These are phyloP conservation scores for Tetrax tetrax DNA, from an alignment of 2,113 vertebrate genomes.

Conservation along the genomic window DNA sequence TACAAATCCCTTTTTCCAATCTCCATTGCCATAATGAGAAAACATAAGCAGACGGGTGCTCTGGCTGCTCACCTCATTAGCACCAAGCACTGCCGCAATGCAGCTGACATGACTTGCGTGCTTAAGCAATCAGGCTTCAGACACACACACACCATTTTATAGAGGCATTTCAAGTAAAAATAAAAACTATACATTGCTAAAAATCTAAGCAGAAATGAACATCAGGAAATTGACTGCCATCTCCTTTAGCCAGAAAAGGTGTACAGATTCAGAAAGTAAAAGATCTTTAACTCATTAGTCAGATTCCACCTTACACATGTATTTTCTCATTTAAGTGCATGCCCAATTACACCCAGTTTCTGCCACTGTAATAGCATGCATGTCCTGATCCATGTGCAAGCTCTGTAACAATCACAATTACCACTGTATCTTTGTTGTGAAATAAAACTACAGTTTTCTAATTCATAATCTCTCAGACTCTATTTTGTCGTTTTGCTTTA, in stretches of 20 bases:
- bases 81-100: constrained; percentile 64
- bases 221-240: background rate
- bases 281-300: background rate
- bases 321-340: background rate
- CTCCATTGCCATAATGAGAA: constrained; percentile 20
- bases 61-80: constrained; percentile 64
- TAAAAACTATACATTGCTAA: background rate
- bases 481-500: background rate
- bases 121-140: constrained; percentile 51
- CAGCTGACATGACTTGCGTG: constrained; percentile 65
- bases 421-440: background rate
- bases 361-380: background rate
- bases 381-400: background rate
- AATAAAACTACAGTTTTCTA: background rate
- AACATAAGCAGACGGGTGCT: constrained; percentile 33
- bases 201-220: background rate
- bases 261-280: background rate
- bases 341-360: background rate
- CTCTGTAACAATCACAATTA: background rate
- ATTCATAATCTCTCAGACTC: background rate
- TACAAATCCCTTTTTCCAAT: background rate
- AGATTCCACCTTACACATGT: background rate
- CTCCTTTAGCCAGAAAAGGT: background rate
- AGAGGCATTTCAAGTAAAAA: constrained; percentile 23
- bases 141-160: background rate